Percentiles rank a stretch among this genome's conserved stretches.
Evolutionary conservation across 2,888 invertebrate genomes (phyloP).

Genomic region (Polyommatus icarus): DNA sequence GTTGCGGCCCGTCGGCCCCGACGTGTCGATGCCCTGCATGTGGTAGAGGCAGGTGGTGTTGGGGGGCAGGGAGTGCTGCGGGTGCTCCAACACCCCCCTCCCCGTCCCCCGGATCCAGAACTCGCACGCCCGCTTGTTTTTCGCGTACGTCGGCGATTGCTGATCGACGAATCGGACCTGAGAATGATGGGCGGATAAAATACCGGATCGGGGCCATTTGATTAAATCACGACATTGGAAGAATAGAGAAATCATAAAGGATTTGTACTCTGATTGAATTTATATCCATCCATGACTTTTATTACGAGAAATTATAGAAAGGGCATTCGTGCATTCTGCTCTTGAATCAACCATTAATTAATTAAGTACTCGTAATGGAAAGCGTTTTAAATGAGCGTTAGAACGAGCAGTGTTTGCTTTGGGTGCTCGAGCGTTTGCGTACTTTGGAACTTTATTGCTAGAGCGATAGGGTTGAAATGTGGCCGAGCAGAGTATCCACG

Average conservation of each 20-base stretch:
- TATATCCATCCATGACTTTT: not conserved
- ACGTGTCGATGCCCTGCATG: conserved; percentile 83
- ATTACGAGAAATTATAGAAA: not conserved
- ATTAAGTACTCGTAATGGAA: not conserved
- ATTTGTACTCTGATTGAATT: not conserved
- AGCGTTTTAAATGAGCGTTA: conserved; percentile 3
- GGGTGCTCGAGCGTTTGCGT: not conserved
- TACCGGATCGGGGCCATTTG: not conserved
- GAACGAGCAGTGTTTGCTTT: not conserved
- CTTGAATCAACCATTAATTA: not conserved
- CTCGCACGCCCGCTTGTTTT: conserved; percentile 91
- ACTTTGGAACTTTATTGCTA: not conserved
- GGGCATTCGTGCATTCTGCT: not conserved
- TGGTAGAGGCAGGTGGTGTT: conserved; percentile 95
- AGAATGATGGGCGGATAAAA: conserved; percentile 45
- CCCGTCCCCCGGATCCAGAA: conserved; percentile 92
- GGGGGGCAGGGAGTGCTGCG: conserved; percentile 91
- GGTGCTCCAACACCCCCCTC: conserved; percentile 90
- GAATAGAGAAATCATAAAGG: not conserved
- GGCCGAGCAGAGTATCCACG: conserved; percentile 42
- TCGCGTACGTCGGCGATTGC: conserved; percentile 90
- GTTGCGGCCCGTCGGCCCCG: conserved; percentile 79
- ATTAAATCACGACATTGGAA: not conserved
- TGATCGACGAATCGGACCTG: conserved; percentile 92
- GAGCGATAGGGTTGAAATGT: conserved; percentile 58